Conservation (phyloP, 2,888 invertebrate genomes). For the Yponomeuta malinellus region DNA sequence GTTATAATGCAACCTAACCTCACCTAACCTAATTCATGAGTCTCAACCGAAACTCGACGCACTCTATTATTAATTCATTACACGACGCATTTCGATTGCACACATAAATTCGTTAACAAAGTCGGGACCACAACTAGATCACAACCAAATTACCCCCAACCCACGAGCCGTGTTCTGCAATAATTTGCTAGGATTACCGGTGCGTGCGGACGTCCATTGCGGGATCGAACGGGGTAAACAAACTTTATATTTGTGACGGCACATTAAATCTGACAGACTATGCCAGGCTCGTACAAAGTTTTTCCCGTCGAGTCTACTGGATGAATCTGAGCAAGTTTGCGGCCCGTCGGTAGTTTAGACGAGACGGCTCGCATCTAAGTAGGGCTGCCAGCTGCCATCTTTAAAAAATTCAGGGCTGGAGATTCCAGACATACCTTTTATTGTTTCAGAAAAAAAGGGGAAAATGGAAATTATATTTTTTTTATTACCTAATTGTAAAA, state of each 20-base stretch:
- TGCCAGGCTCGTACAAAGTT: conserved; percentile 14
- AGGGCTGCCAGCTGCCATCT: too few species aligned
- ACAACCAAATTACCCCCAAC: conserved; percentile 26
- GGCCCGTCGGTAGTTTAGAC: conserved; percentile 19
- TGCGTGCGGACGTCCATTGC: conserved; percentile 18
- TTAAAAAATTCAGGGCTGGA: too few species aligned
- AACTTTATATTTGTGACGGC: neutral
- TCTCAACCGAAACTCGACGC: too few species aligned
- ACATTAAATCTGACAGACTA: neutral
- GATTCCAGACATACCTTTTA: too few species aligned
- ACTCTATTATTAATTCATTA: too few species aligned
- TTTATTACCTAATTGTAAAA: too few species aligned
- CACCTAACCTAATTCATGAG: too few species aligned
- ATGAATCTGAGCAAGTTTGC: conserved; percentile 21
- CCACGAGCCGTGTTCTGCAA: conserved; percentile 29
- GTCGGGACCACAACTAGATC: neutral
- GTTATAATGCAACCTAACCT: too few species aligned
- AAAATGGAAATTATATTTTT: too few species aligned
- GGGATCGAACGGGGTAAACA: neutral
- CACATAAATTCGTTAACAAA: neutral
- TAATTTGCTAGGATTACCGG: conserved; percentile 28
- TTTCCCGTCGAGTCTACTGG: conserved; percentile 16
- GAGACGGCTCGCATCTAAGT: conserved; percentile 24
- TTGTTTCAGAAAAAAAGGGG: too few species aligned
- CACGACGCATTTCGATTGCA: neutral